Base-by-base conservation (phyloP, 2,888 invertebrate species). In the Zaprionus lineosus region DNA sequence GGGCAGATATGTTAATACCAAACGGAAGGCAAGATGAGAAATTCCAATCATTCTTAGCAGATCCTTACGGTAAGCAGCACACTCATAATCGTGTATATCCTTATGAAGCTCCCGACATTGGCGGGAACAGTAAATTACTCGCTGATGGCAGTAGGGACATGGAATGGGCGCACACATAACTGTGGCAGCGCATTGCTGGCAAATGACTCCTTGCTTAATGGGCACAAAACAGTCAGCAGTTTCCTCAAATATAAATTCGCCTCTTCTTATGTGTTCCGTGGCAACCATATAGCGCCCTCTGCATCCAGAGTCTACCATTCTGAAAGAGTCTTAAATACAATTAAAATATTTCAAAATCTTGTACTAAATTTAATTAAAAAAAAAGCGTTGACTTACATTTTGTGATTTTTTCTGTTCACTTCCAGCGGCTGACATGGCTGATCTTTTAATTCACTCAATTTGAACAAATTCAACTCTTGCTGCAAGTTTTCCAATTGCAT, bases 161-260 rank as follows among this genome's bases (percentile, higher is more conserved):
- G 95, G 94, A 78, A 94, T 90, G 16, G 93, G 92, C 71, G 93
- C 92, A 29, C 62, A 60, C 48, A 92, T 88, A 41, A 92, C 90
- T 1, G 88, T 84, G 16, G 90, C 88, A 72, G 94, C 94, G 89
- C 98, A 98, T 75, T 94, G 91, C 74, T 95, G 94, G 87, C 97
- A 98, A 31, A 92, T 74, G 91, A 87, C 31, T 0, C 40, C 43
- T 11, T 74, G 44, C 7, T 92, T 91, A 87, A 94, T 87, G 62
- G 93, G 91, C 1, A 96, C 95, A 89, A 95, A 95, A 1, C 95
- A 93, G 87, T 94, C 95, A 0, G 97, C 95, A 74, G 93, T 92
- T 88, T 98, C 98, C 0, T 93, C 91, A 87, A 97, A 95, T 28
- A 98, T 88, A 0, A 95, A 91, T 72, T 95, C 94, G 0, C 95